These are phyloP conservation scores for Artibeus lituratus DNA, from an alignment of 2,797 vertebrate genomes.

Conservation along the genomic window DNA sequence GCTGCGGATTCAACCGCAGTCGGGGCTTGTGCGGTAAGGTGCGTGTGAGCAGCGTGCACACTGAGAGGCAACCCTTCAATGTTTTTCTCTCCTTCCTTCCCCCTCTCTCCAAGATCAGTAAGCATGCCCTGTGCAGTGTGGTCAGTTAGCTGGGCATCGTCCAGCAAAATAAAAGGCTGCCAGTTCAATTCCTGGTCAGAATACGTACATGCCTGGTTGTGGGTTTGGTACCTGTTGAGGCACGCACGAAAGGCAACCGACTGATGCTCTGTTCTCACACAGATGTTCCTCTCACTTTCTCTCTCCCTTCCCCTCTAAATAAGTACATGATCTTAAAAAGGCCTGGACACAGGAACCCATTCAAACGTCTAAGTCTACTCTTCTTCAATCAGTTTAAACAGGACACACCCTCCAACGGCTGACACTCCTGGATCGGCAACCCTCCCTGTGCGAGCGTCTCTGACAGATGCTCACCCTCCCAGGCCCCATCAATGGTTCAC, in stretches of 20 bases:
- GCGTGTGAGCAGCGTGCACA: too few species aligned
- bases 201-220: not conserved
- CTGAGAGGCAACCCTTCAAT: not conserved
- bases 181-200: too few species aligned
- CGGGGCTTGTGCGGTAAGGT: too few species aligned
- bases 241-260: not conserved
- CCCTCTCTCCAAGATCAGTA: not conserved
- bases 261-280: not conserved
- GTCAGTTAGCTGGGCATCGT: not conserved
- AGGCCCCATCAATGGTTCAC: not conserved
- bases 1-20: too few species aligned
- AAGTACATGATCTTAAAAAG: not conserved
- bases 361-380: not conserved
- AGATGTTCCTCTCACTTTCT: not conserved
- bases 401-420: not conserved
- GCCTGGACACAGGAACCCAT: not conserved
- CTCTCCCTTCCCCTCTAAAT: not conserved
- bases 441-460: not conserved
- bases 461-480: not conserved
- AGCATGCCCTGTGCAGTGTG: not conserved
- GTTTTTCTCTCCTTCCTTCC: not conserved
- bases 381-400: not conserved
- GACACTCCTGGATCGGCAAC: not conserved
- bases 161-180: not conserved
- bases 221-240: too few species aligned